phyloP scores from a whole-genome alignment of 2,888 invertebrate genomes.

The Rhagium mordax region DNA sequence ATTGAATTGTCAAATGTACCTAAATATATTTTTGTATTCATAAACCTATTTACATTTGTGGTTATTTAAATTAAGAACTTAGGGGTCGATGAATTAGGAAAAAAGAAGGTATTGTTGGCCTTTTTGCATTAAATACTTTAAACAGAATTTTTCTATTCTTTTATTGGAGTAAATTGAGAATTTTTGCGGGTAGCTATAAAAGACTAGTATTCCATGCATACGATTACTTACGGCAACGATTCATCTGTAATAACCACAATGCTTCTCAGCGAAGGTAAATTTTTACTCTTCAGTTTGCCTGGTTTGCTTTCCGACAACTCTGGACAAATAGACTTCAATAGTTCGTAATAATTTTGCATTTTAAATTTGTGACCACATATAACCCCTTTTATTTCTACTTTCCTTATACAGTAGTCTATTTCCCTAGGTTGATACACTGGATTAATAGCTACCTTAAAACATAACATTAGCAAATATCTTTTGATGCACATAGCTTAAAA shows the following conservation, averaged over 20 bases:
- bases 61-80: no score
- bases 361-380: slow-evolving; percentile 77
- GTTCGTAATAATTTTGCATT: slow-evolving; percentile 78
- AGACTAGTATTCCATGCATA: no score
- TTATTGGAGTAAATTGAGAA: no score
- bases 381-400: slow-evolving; percentile 79
- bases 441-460: slow-evolving; percentile 81
- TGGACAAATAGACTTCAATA: slow-evolving; percentile 76
- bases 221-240: slow-evolving; percentile 71
- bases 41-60: no score
- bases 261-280: slow-evolving; percentile 71
- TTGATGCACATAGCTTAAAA: slow-evolving; percentile 46
- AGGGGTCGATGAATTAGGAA: no score
- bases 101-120: no score
- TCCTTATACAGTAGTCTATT: slow-evolving; percentile 81
- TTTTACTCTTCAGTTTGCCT: slow-evolving; percentile 70
- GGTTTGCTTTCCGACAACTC: slow-evolving; percentile 71
- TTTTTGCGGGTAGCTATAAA: no score
- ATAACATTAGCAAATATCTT: neutral
- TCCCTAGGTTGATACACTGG: slow-evolving; percentile 82
- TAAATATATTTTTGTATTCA: no score
- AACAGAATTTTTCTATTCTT: no score
- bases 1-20: no score
- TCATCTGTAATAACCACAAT: slow-evolving; percentile 75
- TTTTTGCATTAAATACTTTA: no score